These are phyloP conservation scores for Diachrysia chrysitis DNA, from an alignment of 2,888 invertebrate species.

Conservation along the genomic window DNA sequence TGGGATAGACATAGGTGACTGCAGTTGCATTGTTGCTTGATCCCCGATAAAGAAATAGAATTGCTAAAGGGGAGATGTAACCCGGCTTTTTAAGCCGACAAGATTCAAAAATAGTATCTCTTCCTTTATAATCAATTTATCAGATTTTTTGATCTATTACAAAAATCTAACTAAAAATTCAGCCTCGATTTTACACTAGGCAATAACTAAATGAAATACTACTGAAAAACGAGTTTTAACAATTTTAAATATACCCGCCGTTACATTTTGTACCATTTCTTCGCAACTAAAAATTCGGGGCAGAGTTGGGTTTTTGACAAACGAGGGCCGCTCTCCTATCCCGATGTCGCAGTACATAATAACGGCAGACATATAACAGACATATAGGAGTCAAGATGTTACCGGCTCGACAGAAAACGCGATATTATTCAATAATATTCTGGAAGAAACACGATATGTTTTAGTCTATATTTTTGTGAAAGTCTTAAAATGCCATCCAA, in stretches of 20 bases:
- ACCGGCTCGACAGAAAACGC: constrained; percentile 14
- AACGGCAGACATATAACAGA: constrained; percentile 27
- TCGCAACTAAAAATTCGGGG: constrained; percentile 20
- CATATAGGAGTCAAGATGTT: constrained; percentile 36
- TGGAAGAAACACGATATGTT: background rate
- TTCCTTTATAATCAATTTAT: no score
- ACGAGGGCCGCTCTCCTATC: constrained; percentile 34
- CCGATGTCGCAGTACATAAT: constrained; percentile 36
- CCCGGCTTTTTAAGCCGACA: no score
- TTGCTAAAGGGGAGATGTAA: no score
- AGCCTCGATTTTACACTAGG: background rate
- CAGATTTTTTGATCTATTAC: background rate
- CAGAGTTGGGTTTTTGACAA: constrained; percentile 44
- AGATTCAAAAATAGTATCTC: no score
- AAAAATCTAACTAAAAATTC: background rate
- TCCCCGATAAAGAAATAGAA: no score
- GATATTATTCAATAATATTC: constrained; percentile 13
- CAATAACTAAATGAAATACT: constrained; percentile 9
- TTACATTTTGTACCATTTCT: constrained; percentile 3
- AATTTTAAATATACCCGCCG: constrained; percentile 34
- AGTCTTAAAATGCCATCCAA: background rate
- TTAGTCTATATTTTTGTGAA: background rate
- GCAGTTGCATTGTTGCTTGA: no score
- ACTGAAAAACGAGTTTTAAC: background rate
- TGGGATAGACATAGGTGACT: no score